Conservation (phyloP, 2,797 vertebrate genomes). For the Falco berigora region DNA sequence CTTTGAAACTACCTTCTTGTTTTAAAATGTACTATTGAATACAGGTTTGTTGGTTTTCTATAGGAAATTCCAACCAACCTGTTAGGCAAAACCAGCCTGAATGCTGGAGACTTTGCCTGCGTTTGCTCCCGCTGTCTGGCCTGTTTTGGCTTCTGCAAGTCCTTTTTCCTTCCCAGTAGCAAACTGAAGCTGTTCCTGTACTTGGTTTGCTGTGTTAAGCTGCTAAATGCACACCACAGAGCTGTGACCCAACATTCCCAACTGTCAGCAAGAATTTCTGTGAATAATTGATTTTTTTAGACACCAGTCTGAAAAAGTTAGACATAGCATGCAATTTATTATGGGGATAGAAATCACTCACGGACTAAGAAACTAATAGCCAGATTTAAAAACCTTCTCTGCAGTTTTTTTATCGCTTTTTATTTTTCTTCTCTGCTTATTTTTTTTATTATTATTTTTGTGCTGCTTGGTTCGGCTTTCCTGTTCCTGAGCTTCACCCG, state of each 20-base stretch:
- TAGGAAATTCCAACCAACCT: neutral
- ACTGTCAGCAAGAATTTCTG: conserved; percentile 20
- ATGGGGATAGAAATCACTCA: neutral
- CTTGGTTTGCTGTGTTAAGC: neutral
- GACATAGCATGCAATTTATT: neutral
- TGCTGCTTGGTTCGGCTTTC: neutral
- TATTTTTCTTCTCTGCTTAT: neutral
- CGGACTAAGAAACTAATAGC: neutral
- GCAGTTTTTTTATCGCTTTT: neutral
- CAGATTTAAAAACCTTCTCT: neutral
- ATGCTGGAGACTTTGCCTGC: neutral
- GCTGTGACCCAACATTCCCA: neutral
- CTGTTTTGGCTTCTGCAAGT: neutral
- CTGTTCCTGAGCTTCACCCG: neutral
- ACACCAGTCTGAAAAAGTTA: neutral
- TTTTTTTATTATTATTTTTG: neutral
- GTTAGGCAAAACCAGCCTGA: neutral
- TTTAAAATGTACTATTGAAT: neutral
- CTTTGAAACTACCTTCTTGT: neutral
- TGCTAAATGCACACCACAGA: neutral
- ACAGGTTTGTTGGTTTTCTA: neutral
- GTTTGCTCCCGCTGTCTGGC: neutral
- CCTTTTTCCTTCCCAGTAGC: neutral
- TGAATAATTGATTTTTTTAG: conserved; percentile 31
- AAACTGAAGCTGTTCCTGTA: neutral